These are phyloP conservation scores for Podarcis lilfordi DNA, from an alignment of 2,797 vertebrate species.

Conservation along the genomic window DNA sequence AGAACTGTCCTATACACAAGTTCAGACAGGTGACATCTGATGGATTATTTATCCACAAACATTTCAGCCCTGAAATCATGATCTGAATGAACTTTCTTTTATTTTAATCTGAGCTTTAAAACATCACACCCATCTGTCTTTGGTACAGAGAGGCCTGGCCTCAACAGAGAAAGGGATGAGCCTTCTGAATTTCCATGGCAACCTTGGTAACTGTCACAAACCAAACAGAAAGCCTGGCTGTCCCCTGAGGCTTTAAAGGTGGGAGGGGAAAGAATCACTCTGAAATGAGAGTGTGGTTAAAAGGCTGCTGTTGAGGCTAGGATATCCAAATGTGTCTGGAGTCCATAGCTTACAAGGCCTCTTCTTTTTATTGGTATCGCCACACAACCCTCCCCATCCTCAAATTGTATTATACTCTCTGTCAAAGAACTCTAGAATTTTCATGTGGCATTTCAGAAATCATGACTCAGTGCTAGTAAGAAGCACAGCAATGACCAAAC, in stretches of 20 bases:
- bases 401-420: accelerated
- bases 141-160: neutral
- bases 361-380: neutral
- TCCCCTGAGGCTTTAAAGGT: slow-evolving; percentile 33
- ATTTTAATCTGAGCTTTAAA: neutral
- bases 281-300: neutral
- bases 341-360: neutral
- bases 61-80: neutral
- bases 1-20: neutral
- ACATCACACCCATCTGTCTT: slow-evolving; percentile 7
- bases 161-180: slow-evolving; percentile 52
- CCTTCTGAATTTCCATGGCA: slow-evolving; percentile 62
- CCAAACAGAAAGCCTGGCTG: neutral
- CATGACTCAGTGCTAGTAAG: accelerated
- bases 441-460: neutral
- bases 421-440: neutral
- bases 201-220: slow-evolving; percentile 47
- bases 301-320: neutral
- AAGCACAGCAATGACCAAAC: neutral
- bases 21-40: neutral
- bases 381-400: accelerated
- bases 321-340: neutral
- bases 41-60: accelerated
- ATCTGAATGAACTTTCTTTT: neutral
- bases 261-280: neutral